phyloP scores from a whole-genome alignment of 2,888 invertebrate species.

The Eristalis arbustorum region DNA sequence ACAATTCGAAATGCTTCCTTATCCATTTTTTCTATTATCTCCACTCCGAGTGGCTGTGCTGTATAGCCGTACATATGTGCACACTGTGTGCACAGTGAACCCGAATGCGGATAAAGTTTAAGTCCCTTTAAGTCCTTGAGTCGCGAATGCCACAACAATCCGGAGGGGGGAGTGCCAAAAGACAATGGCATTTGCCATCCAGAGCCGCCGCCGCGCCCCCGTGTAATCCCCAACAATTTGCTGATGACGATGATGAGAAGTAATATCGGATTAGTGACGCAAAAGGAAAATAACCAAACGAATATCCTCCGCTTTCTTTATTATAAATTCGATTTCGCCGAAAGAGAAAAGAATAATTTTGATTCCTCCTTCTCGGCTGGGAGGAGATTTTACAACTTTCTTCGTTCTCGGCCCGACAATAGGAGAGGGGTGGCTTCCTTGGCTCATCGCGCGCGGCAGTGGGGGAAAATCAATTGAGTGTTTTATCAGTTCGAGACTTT shows the following conservation, averaged over 20 bases:
- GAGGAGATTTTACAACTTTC: conserved; percentile 24
- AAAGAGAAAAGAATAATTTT: conserved; percentile 29
- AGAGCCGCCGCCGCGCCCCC: not conserved
- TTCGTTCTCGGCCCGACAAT: not conserved
- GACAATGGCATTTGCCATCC: conserved; percentile 41
- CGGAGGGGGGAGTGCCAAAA: not conserved
- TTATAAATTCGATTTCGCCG: conserved; percentile 41
- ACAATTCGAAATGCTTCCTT: conserved; percentile 24
- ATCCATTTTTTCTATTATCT: conserved; percentile 45
- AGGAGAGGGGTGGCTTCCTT: not conserved
- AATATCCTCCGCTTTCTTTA: conserved; percentile 49
- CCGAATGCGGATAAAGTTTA: conserved; percentile 4
- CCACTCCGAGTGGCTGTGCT: not conserved
- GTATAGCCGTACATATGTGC: not conserved
- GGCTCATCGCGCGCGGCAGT: not conserved
- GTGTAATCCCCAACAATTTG: conserved; percentile 55
- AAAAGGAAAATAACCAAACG: conserved; percentile 26
- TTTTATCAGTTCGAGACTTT: conserved; percentile 14
- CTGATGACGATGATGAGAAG: conserved; percentile 61
- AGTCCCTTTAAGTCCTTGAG: conserved; percentile 3
- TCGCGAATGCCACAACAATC: not conserved
- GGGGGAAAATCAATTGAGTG: conserved; percentile 33
- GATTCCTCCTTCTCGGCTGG: not conserved
- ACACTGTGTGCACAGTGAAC: not conserved
- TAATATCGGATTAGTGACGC: conserved; percentile 62